Evolutionary conservation across 64 coral and sea anemone species (phyloP).

Genomic region (Montipora foliosa): DNA sequence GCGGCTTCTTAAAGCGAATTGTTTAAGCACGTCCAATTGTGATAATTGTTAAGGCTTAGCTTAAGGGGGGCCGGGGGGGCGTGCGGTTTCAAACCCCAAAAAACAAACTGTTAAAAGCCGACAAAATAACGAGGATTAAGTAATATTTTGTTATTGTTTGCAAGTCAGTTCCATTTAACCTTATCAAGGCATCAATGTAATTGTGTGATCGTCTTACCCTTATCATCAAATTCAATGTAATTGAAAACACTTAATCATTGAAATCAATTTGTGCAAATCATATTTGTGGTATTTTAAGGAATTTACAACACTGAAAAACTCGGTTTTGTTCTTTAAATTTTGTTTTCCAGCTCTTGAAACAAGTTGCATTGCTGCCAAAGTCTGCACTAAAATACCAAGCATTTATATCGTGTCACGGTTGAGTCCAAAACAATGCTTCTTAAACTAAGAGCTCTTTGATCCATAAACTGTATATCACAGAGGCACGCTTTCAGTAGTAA

Average conservation of each 20-base stretch:
- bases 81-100: conserved; percentile 28
- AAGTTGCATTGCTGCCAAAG: background rate
- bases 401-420: background rate
- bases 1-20: conserved; percentile 5
- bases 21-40: conserved; percentile 23
- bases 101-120: conserved; percentile 38
- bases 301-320: background rate
- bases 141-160: background rate
- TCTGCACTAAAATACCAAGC: too few species aligned
- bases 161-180: background rate
- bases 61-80: background rate
- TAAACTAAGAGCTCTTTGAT: background rate
- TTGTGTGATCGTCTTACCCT: background rate
- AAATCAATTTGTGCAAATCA: background rate
- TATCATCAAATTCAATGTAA: background rate
- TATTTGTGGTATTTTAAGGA: background rate
- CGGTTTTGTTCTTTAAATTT: background rate
- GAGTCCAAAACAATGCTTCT: background rate
- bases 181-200: background rate
- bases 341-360: background rate
- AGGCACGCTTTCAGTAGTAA: conserved; percentile 12
- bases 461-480: background rate
- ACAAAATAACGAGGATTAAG: background rate
- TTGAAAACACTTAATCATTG: background rate
- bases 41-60: conserved; percentile 36